Base-by-base conservation (phyloP, 2,888 invertebrate genomes). In the Drosophila parthenogenetica region DNA sequence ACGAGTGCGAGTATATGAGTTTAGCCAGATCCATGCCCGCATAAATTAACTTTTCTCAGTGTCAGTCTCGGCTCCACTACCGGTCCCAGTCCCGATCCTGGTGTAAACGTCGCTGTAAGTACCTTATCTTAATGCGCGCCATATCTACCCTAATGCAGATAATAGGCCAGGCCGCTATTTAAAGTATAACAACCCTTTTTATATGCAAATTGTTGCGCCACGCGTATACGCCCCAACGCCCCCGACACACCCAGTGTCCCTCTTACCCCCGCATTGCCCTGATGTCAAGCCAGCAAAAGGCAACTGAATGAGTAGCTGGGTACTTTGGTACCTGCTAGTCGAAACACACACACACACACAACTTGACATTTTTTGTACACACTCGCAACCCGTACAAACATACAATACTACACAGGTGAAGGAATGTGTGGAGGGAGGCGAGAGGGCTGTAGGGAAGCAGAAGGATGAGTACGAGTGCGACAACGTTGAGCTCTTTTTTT, bases 151-250 rank as follows among this genome's bases (percentile, higher is more conserved):
- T 85, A 89, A 87, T 87, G 86, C 87, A 87, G 87, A 89, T 85
- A 89, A 85, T 85, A 81, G 89, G 72, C 87, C 81, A 69, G 77
- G 73, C 85, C 70, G 89, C 87, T 87, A 72, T 89, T 89, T 85
- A 89, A 85, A 74, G 85, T 89, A 87, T 81, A 85, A 89, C 89
- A 85, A 85, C 84, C 84, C 84, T 85, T 85, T 89, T 87, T 89
- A 89, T 88, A 87, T 88, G 89, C 89, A 87, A 89, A 87, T 87
- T 89, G 84, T 89, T 89, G 89, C 81, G 77, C 81, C 73, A 77
- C 87, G 81, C 84, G 79, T 73, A 79, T 37, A 82, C 73, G 83
- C 77, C 74, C 73, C 32, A 54, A 78, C 78, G 69, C 68, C 71
- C 64, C 64, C 62, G 22, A 60, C 45, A 32, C 60, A 45, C 58